Evolutionary conservation across 2,888 invertebrate species (phyloP), one percentile per base, ranked within the genome.

Genomic region (Ganaspis brasiliensis): DNA sequence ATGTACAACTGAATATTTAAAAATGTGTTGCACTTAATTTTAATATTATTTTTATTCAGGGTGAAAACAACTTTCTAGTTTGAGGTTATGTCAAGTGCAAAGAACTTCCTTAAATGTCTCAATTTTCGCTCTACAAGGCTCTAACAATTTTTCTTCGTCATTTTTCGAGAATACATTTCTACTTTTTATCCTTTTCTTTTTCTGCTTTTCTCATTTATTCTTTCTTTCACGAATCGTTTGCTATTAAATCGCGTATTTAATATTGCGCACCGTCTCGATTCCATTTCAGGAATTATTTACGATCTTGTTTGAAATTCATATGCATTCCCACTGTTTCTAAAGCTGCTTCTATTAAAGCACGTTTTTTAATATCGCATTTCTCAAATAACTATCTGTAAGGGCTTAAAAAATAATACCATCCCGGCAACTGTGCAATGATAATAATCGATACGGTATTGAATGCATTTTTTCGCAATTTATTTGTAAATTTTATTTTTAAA

Each of bases 191-290:
- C 16, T 49, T 57, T 75, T 49, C 56, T 75, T 75, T 74, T 72
- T 49, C 61, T 74, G 26, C 75, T 72, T 56, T 78, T 55, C 74
- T 75, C 74, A 75, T 76, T 40, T 72, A n/a, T 55, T 63, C 9
- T 55, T 45, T 45, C 71, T 75, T 49, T 19, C 52, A 45, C 26
- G 24, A 26, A 8, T 14, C 8, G 12, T 16, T 52, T 26, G 12
- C 35, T 12, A 19, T 72, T 52, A 72, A 76, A 73, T 75, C 78
- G 76, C 76, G 59, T 78, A 76, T 76, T 81, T 79, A 81, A 81
- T 81, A 81, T 78, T 70, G 73, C 73, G 73, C 73, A 59, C 12
- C 57, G 72, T 24, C 67, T 72, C 76, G 61, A 76, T 81, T 73
- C 55, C 63, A 49, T 12, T 24, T 24, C 9, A 57, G 56, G 73